Evolutionary conservation across 2,797 vertebrate species (phyloP), one percentile per base, ranked within the genome.

Genomic region (Morus bassanus): DNA sequence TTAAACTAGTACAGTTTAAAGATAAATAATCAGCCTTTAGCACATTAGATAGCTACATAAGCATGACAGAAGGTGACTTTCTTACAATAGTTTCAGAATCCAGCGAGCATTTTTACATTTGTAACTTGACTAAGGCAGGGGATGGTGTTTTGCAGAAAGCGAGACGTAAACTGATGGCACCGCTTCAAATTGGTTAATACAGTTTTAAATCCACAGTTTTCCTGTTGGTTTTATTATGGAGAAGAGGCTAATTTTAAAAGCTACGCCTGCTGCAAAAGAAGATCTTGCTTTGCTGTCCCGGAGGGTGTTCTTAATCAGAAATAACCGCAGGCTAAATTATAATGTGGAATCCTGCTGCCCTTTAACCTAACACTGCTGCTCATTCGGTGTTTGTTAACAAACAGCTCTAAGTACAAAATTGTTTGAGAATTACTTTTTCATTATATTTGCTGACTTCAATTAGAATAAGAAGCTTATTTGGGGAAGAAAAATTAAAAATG

Each of bases 251-350:
- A 96, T 97, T 98, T 98, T 94, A 95, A 98, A 97, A 97, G 95
- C 95, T 90, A 2, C 89, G 96, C 95, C 68, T 96, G 95, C 91
- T 97, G 88, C 94, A 93, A 96, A 97, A 97, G 96, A 97, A 94
- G 96, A 97, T 98, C 97, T 97, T 96, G 94, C 98, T 98, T 94
- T 97, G 94, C 95, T 95, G 94, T 98, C 98, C 98, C 97, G 93
- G 97, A 98, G 98, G 98, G 97, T 98, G 97, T 98, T 98, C 98
- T 98, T 97, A 98, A 98, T 98, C 98, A 98, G 98, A 98, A 98
- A 98, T 98, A 98, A 98, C 98, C 98, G 88, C 97, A 98, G 98
- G 98, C 97, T 98, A 98, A 97, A 97, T 98, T 98, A 94, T 95
- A 95, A 97, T 96, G 95, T 97, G 97, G 96, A 97, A 97, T 96